Evolutionary conservation across 37 sponge, comb jelly and placozoan genomes (phyloP), one percentile per base, ranked within the genome.

Genomic region (Cliona cf. orientalis): DNA sequence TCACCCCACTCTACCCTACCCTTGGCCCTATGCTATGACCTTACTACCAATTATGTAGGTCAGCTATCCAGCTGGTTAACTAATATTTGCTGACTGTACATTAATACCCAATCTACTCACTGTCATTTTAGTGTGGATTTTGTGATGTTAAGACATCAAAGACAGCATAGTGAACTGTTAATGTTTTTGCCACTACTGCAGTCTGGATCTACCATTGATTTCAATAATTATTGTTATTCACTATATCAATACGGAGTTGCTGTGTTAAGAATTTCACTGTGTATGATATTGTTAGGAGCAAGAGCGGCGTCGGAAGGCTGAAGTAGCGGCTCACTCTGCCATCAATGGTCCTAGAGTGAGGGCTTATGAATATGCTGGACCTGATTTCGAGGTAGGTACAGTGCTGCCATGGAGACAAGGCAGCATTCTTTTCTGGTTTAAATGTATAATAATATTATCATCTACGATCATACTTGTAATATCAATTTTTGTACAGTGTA

Each of bases 311-410:
- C 69, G 75, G 2, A 93, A 84, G 66, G 94, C 94, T 9, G 91
- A 89, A 41, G 29, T 57, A 37, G 91, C 90, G 1, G 94, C 91
- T 11, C 91, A 89, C 28, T 75, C 94, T 9, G 94, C 93, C 19
- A 66, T 92, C 58, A 92, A 92, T 81, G 93, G 93, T 1, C 89
- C 93, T 0, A 63, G 89, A 66, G 72, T 83, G 19, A 21, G 66
- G 11, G 93, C 93, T 5, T 88, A 39, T 70, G 68, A 92, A 37
- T 92, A 92, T 72, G 87, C 94, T 34, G 94, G 94, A 12, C 94
- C 94, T 21, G 94, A 93, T 64, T 86, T 84, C 68, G 84, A 93
- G 89, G 93, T 92, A 59, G 63, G 34, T 59, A 46, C 0, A 14
- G 14, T 49, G 55, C 14, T 11, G 11, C 17, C 55, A 49, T 36